Percentiles rank a stretch among this genome's conserved stretches.
Conservation (phyloP, 37 sponge, comb jelly and placozoan species). For the Halichondria panicea region DNA sequence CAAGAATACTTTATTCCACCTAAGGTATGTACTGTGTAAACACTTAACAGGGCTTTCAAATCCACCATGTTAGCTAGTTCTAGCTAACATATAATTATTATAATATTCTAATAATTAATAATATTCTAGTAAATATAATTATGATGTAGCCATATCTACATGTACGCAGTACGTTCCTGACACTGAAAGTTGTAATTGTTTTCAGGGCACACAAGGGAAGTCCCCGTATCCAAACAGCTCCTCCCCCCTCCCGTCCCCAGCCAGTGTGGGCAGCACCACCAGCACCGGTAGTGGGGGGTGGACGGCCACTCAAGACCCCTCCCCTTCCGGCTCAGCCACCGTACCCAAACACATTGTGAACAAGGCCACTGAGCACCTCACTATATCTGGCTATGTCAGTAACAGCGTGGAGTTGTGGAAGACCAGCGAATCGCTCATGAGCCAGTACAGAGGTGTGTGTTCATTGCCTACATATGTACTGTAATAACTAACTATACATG, state of each 20-base stretch:
- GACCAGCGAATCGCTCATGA: slow-evolving; percentile 21
- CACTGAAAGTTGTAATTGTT: too few species aligned
- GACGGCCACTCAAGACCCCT: slow-evolving; percentile 19
- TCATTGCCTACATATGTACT: too few species aligned
- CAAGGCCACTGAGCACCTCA: slow-evolving; percentile 53
- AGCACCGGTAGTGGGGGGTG: slow-evolving; percentile 43
- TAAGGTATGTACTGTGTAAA: slow-evolving; percentile 27
- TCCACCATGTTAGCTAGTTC: neutral
- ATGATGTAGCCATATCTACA: neutral
- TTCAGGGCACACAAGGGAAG: neutral
- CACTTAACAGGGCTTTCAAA: neutral
- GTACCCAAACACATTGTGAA: slow-evolving; percentile 37
- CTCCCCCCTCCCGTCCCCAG: slow-evolving; percentile 65
- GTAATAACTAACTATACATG: too few species aligned
- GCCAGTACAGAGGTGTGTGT: slow-evolving; percentile 52
- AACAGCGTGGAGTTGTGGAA: slow-evolving; percentile 61
- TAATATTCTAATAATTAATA: neutral
- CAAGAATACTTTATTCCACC: slow-evolving; percentile 54
- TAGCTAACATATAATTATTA: neutral
- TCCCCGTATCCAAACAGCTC: slow-evolving; percentile 35
- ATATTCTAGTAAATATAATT: neutral
- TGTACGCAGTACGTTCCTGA: too few species aligned
- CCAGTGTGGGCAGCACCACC: slow-evolving; percentile 67
- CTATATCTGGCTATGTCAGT: slow-evolving; percentile 36
- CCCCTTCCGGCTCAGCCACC: slow-evolving; percentile 31